These are phyloP conservation scores for Agonopterix heracliana DNA, from an alignment of 2,888 invertebrate genomes.

Conservation along the genomic window DNA sequence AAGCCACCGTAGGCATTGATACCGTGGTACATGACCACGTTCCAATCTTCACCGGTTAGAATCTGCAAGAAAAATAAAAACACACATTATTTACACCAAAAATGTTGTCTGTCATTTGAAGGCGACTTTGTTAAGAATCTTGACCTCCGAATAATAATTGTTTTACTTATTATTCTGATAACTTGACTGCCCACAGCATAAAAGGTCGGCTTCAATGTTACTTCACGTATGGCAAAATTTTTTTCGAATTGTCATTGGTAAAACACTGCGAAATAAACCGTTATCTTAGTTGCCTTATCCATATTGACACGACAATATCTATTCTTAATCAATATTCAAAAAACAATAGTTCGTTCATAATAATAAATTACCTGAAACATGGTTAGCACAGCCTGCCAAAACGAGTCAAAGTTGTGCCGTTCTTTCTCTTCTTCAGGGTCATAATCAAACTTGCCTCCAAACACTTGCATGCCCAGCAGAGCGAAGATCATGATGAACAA, in stretches of 20 bases:
- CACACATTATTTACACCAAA: too few relatives aligned
- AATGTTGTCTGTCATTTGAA: background rate
- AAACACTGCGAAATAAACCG: too few relatives aligned
- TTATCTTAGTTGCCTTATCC: too few relatives aligned
- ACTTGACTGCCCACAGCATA: too few relatives aligned
- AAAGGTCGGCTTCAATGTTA: too few relatives aligned
- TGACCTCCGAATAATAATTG: background rate
- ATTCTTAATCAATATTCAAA: too few relatives aligned
- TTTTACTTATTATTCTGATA: too few relatives aligned
- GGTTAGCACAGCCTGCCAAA: constrained; percentile 98
- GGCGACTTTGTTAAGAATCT: too few relatives aligned
- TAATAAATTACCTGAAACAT: constrained; percentile 92
- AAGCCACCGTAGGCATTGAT: constrained; percentile 98
- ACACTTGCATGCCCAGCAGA: constrained; percentile 99
- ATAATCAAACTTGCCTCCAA: constrained; percentile 98
- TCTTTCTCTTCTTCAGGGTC: constrained; percentile 88
- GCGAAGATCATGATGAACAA: constrained; percentile 99
- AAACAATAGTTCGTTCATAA: too few relatives aligned
- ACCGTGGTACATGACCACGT: constrained; percentile 98
- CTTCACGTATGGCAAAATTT: too few relatives aligned
- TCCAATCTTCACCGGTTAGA: constrained; percentile 99
- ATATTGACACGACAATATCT: too few relatives aligned
- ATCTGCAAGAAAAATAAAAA: constrained; percentile 83
- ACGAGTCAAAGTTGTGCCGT: constrained; percentile 97
- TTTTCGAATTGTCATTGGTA: too few relatives aligned